A percentile compares a stretch with the other conserved stretches of the same genome.
Conservation (phyloP, 2,888 invertebrate genomes). For the Heliconius sara region DNA sequence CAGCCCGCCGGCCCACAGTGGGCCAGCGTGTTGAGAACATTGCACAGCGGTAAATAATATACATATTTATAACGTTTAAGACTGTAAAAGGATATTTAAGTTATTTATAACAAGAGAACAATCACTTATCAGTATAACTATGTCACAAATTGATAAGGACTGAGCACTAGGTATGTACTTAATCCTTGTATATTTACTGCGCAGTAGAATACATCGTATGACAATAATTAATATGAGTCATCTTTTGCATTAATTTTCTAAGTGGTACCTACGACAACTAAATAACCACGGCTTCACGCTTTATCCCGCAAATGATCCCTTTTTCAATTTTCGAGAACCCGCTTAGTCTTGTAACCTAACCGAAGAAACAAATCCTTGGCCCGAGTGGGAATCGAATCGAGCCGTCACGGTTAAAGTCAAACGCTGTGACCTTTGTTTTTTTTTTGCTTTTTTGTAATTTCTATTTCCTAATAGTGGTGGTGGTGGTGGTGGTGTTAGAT, state of each 20-base stretch:
- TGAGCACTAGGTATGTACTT: neutral
- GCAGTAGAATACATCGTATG: neutral
- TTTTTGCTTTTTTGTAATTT: too few relatives aligned
- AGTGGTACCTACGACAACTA: neutral
- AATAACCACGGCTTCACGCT: neutral
- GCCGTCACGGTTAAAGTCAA: too few relatives aligned
- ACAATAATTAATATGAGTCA: constrained; percentile 1
- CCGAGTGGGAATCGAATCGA: neutral
- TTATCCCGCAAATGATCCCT: neutral
- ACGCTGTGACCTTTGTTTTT: too few relatives aligned
- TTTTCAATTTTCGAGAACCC: neutral
- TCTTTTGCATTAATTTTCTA: neutral
- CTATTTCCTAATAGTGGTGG: too few relatives aligned
- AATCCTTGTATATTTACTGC: neutral
- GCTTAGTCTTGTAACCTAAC: neutral
- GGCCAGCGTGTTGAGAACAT: too few relatives aligned
- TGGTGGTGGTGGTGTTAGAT: too few relatives aligned
- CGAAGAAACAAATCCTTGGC: neutral
- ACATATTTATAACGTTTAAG: neutral
- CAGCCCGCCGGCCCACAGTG: neutral
- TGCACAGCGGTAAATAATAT: neutral
- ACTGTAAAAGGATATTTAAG: neutral
- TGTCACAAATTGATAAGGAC: neutral
- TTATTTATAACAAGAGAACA: neutral
- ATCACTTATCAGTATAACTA: neutral